Evolutionary conservation across 2,797 vertebrate species (phyloP), one percentile per base, ranked within the genome.

Genomic region (Picus viridis): DNA sequence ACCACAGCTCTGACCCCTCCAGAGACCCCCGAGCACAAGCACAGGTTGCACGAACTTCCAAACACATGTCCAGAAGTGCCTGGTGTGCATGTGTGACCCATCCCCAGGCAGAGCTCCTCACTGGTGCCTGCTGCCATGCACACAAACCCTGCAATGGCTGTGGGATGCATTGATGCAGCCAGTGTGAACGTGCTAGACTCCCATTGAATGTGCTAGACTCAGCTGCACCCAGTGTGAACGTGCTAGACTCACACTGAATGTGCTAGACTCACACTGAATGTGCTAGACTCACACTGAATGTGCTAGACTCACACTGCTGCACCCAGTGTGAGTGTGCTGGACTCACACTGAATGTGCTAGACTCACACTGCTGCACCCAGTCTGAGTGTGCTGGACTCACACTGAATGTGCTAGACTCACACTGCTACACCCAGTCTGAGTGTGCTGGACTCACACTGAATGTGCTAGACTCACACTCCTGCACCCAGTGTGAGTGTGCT

Each of bases 91-190:
- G 43, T 23, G 71, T 61, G 81, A 17, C 45, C 76, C 22, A 0
- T 59, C 77, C 36, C 29, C 43, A 14, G 2, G 6, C 4, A 5
- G 14, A 91, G 39, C 56, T 18, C 10, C 83, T 29, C 80, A 24
- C 87, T 12, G 45, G 69, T 5, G 10, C 69, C 76, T 2, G 2
- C 78, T 43, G 84, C 85, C 62, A 10, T 1, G 0, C 9, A 12
- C 27, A 3, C 53, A 10, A n/a, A 70, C 64, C 17, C 85, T 59
- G 57, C 34, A 6, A 2, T 3, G 61, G 43, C 85, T 76, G 73
- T 15, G 3, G 75, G 36, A 15, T 8, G 22, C 0, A 1, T 11
- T 7, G 2, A 3, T 8, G 22, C 62, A 9, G 47, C 0, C 0
- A 30, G 43, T 1, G 58, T 61, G 72, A 29, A 17, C 14, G 75